Evolutionary conservation across 1,140 invertebrate species (phyloP).

Genomic region (Augochlora pura): DNA sequence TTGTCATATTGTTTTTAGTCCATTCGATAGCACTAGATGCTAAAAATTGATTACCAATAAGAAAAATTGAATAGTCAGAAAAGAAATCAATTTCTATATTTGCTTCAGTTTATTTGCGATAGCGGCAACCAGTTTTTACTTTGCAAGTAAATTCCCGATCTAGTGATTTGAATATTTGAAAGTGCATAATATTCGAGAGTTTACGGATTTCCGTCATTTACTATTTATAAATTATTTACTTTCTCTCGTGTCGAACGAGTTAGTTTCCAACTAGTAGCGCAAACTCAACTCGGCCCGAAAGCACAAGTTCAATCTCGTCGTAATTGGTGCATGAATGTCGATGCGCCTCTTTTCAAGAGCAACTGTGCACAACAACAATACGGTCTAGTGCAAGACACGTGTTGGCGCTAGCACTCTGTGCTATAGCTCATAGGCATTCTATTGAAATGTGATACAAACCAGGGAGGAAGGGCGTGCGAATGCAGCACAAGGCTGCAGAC

Average conservation of each 20-base stretch:
- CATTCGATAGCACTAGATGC: too few relatives aligned
- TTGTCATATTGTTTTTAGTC: too few relatives aligned
- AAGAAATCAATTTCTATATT: too few relatives aligned
- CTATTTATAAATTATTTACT: neutral
- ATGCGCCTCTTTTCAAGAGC: constrained; percentile 26
- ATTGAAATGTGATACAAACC: neutral
- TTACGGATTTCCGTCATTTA: neutral
- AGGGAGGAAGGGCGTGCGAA: neutral
- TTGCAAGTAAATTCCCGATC: neutral
- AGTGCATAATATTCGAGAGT: neutral
- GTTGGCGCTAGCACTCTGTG: neutral
- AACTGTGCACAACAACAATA: constrained; percentile 13
- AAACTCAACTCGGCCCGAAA: constrained; percentile 3
- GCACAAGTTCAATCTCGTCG: constrained; percentile 55
- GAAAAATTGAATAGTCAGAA: too few relatives aligned
- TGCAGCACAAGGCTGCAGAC: neutral
- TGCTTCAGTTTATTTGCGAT: too few relatives aligned
- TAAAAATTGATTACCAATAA: too few relatives aligned
- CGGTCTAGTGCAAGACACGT: neutral
- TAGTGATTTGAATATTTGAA: neutral
- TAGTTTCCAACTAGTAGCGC: neutral
- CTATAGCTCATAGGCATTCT: neutral
- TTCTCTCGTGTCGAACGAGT: neutral
- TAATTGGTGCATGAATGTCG: constrained; percentile 68
- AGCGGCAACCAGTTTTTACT: too few relatives aligned